phyloP scores from a whole-genome alignment of 1,140 invertebrate species.

The Eulimnadia texana region DNA sequence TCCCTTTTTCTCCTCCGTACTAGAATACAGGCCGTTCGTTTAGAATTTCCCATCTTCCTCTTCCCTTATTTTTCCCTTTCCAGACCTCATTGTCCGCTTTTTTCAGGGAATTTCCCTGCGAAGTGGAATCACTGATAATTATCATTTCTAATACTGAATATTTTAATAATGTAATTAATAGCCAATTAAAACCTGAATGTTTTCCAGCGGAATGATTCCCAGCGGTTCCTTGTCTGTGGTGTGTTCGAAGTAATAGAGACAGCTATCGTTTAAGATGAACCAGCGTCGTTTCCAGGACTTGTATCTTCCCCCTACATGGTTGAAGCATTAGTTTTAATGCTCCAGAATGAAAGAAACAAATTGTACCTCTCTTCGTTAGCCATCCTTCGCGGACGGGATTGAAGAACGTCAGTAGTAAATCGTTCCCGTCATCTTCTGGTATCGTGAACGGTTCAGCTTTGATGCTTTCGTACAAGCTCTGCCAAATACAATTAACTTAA shows the following conservation, averaged over 20 bases:
- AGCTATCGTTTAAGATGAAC: conserved; percentile 99
- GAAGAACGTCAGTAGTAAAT: conserved; percentile 98
- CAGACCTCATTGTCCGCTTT: too few species aligned
- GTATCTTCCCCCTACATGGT: conserved; percentile 75
- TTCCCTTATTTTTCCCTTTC: too few species aligned
- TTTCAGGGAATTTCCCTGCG: too few species aligned
- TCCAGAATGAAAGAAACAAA: too few species aligned
- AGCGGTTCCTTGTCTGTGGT: conserved; percentile 97
- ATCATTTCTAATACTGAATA: too few species aligned
- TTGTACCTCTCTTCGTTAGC: conserved; percentile 41
- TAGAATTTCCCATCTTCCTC: too few species aligned
- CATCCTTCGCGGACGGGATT: conserved; percentile 98
- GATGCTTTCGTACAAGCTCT: conserved; percentile 95
- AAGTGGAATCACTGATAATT: too few species aligned
- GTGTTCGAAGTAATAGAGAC: conserved; percentile 98
- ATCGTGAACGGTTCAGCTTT: conserved; percentile 99
- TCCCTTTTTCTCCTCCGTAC: too few species aligned
- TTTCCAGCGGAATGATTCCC: conserved; percentile 89
- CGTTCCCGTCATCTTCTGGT: conserved; percentile 96
- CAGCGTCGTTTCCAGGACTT: conserved; percentile 97
- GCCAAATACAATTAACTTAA: too few species aligned
- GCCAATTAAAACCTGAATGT: conserved; percentile 34
- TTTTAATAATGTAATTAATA: background rate
- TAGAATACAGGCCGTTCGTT: too few species aligned
- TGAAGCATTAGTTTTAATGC: too few species aligned